These are phyloP conservation scores for Coracias cyanogaster DNA, from an alignment of 2,797 vertebrate species.

Conservation along the genomic window DNA sequence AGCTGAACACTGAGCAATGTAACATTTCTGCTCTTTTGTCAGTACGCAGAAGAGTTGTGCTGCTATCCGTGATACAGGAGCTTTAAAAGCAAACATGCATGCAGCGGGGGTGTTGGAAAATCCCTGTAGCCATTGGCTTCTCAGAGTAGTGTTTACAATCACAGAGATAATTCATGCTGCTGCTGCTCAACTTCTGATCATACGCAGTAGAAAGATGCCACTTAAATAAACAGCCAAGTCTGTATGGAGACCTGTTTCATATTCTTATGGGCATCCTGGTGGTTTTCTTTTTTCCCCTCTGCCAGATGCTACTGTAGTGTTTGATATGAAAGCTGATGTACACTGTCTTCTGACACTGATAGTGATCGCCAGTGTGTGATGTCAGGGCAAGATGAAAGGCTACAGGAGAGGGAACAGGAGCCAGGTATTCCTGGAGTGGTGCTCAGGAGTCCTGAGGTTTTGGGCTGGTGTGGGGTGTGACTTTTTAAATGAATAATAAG, in stretches of 20 bases:
- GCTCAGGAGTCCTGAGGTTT: not conserved
- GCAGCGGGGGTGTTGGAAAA: not conserved
- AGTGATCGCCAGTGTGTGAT: not conserved
- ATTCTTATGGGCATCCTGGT: not conserved
- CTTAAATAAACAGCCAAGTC: not conserved
- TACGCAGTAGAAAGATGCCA: not conserved
- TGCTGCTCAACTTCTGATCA: not conserved
- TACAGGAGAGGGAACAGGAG: not conserved
- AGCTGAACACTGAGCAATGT: not conserved
- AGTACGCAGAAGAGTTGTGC: not conserved
- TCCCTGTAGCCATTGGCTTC: slow-evolving; percentile 18
- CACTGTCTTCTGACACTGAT: not conserved
- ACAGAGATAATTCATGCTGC: not conserved
- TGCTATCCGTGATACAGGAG: slow-evolving; percentile 7
- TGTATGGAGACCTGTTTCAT: not conserved
- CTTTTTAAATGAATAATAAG: not conserved
- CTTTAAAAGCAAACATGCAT: slow-evolving; percentile 34
- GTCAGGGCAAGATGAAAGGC: not conserved
- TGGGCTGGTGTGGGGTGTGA: not conserved
- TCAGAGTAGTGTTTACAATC: not conserved
- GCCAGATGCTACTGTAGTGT: not conserved
- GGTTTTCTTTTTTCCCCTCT: not conserved
- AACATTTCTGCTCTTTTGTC: not conserved
- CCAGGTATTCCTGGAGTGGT: not conserved
- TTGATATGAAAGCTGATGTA: not conserved